phyloP scores from a whole-genome alignment of 2,888 invertebrate genomes.

The Mesorhabditis belari region DNA sequence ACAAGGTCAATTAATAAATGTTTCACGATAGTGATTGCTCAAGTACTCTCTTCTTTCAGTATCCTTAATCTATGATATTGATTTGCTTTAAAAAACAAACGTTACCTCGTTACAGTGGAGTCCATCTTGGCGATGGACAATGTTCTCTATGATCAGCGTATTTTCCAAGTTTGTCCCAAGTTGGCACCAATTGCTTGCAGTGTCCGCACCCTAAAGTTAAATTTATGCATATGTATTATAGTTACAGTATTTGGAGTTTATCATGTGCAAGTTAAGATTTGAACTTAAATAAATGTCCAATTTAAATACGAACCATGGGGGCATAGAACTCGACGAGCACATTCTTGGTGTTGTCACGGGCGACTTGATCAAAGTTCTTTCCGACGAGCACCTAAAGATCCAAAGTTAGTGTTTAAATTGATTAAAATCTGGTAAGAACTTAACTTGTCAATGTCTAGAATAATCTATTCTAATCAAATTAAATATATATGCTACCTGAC shows the following conservation, averaged over 20 bases:
- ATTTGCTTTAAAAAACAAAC: constrained; percentile 13
- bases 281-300: too few relatives aligned
- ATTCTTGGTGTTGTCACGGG: constrained; percentile 74
- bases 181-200: constrained; percentile 92
- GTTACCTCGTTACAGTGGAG: constrained; percentile 95
- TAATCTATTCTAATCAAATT: too few relatives aligned
- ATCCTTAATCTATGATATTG: constrained; percentile 56
- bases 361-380: constrained; percentile 89
- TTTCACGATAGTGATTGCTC: too few relatives aligned
- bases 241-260: too few relatives aligned
- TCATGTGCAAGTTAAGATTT: too few relatives aligned
- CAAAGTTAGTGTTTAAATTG: too few relatives aligned
- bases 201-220: constrained; percentile 76
- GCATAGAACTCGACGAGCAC: constrained; percentile 90
- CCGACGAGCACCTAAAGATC: constrained; percentile 68
- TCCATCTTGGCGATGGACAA: constrained; percentile 98
- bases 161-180: constrained; percentile 88
- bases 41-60: too few relatives aligned
- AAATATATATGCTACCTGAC: too few relatives aligned
- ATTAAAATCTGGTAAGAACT: constrained; percentile 85
- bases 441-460: constrained; percentile 61
- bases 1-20: constrained; percentile 6
- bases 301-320: too few relatives aligned
- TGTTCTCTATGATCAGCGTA: constrained; percentile 74
- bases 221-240: too few relatives aligned